These are phyloP conservation scores for Lophochroa leadbeateri DNA, from an alignment of 2,113 vertebrate genomes.

Conservation along the genomic window DNA sequence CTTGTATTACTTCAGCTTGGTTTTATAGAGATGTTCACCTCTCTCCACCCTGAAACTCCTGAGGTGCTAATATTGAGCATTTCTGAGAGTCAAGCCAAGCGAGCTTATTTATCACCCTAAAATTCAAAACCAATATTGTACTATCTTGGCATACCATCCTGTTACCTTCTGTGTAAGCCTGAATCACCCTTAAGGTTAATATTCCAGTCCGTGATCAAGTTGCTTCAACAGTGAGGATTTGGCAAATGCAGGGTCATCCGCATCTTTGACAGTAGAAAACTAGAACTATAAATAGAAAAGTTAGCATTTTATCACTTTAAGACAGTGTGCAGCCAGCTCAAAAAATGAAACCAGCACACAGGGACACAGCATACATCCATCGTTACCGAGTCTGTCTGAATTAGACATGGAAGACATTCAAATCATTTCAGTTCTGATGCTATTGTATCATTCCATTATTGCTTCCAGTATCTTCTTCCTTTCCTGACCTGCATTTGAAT, in stretches of 20 bases:
- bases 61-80: not conserved
- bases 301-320: not conserved
- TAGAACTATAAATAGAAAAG: conserved; percentile 32
- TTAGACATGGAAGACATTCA: not conserved
- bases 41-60: not conserved
- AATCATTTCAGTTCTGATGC: not conserved
- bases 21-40: not conserved
- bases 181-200: not conserved
- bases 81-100: not conserved
- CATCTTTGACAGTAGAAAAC: conserved; percentile 6
- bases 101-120: not conserved
- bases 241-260: not conserved
- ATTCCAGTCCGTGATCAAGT: not conserved
- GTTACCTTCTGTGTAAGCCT: not conserved
- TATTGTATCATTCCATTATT: not conserved
- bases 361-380: not conserved
- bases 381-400: not conserved
- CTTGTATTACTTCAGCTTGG: not conserved
- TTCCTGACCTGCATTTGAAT: not conserved
- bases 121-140: not conserved
- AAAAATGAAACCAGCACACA: not conserved
- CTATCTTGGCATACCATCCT: not conserved
- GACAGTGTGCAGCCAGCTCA: not conserved
- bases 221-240: not conserved
- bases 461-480: not conserved